Conservation (phyloP, 2,888 invertebrate genomes). For the Congeria kusceri region DNA sequence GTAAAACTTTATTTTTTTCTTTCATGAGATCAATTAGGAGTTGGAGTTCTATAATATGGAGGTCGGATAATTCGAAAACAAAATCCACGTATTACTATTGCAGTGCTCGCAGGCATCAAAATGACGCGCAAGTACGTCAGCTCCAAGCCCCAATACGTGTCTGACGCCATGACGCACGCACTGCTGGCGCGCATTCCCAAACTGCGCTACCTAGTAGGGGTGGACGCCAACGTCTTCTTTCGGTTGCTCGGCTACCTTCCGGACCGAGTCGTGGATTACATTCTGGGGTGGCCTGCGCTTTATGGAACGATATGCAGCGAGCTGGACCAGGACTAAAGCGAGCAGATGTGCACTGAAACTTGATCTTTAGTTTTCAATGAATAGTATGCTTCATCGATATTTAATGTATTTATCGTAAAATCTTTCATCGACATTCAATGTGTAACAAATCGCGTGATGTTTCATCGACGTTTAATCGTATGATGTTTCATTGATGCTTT, state of each 20-base stretch:
- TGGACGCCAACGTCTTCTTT: constrained; percentile 35
- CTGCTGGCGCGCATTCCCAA: constrained; percentile 37
- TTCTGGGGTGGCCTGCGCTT: constrained; percentile 37
- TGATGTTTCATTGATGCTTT: no score
- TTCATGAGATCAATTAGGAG: no score
- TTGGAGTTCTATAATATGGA: no score
- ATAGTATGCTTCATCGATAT: no score
- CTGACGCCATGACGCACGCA: constrained; percentile 50
- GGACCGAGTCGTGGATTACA: constrained; percentile 29
- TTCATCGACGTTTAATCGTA: no score
- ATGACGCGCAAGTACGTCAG: constrained; percentile 10
- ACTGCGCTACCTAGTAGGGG: constrained; percentile 37
- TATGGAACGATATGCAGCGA: constrained; percentile 19
- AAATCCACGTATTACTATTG: constrained; percentile 9
- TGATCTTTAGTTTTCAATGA: no score
- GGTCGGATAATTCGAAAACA: no score
- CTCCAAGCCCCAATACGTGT: constrained; percentile 24
- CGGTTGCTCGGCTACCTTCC: constrained; percentile 35
- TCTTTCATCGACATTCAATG: no score
- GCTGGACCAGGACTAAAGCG: background rate
- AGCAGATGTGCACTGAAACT: no score
- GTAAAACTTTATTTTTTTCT: no score
- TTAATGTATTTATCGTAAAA: no score
- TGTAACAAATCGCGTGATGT: no score
- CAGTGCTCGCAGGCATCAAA: constrained; percentile 26